Evolutionary conservation across 2,113 vertebrate genomes (phyloP).

Genomic region (Alosa alosa): DNA sequence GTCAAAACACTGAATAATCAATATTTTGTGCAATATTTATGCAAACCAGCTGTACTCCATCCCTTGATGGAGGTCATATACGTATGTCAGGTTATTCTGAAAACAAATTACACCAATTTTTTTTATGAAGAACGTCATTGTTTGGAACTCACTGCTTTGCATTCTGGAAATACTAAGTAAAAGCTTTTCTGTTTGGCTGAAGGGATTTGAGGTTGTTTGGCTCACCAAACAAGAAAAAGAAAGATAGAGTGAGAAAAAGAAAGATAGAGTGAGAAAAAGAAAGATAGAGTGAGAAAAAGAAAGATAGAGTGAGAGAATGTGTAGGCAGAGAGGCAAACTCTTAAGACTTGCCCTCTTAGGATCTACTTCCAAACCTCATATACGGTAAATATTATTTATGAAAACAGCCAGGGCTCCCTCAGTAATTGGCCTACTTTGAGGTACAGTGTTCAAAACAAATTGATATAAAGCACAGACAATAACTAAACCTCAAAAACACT

Average conservation of each 20-base stretch:
- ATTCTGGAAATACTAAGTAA: background rate
- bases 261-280: constrained; percentile 50
- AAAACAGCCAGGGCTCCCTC: background rate
- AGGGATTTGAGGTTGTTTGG: background rate
- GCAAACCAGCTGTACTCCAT: background rate
- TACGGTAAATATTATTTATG: background rate
- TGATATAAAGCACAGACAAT: background rate
- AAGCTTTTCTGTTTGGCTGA: background rate
- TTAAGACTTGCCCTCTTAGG: background rate
- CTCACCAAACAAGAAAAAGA: constrained; percentile 50
- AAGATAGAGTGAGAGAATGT: constrained; percentile 26
- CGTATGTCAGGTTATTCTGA: background rate
- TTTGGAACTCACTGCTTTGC: background rate
- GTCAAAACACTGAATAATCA: background rate
- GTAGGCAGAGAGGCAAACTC: background rate
- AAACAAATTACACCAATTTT: background rate
- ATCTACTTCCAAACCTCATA: background rate
- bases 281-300: constrained; percentile 44
- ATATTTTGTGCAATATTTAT: constrained; percentile 6
- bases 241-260: constrained; percentile 44
- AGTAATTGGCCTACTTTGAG: background rate
- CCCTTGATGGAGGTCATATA: background rate
- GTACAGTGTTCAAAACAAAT: background rate
- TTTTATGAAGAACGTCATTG: background rate
- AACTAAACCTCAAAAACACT: background rate